Evolutionary conservation across 92 coral and sea anemone genomes (phyloP).

Genomic region (Palythoa caribaeorum): DNA sequence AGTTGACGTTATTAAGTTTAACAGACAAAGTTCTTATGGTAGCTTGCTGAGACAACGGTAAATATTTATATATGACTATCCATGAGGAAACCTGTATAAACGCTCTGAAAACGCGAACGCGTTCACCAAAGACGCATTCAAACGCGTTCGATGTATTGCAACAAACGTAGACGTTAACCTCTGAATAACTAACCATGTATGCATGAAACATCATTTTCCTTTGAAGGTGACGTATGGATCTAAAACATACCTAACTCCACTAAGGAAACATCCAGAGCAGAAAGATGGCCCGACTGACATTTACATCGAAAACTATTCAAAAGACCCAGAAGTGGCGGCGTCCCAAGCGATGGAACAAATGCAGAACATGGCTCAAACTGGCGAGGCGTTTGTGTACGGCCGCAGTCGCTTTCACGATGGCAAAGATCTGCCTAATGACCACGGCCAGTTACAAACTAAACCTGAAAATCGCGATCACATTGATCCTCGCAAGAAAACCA

Average conservation of each 20-base stretch:
- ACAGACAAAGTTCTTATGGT: no score
- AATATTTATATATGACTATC: no score
- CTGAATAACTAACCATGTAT: no score
- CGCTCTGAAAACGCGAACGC: no score
- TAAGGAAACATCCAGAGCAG: neutral
- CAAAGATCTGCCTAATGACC: neutral
- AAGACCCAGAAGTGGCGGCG: constrained; percentile 86
- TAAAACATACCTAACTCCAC: constrained; percentile 5
- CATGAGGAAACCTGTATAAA: no score
- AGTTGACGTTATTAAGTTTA: no score
- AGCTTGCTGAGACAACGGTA: no score
- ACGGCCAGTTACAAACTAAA: neutral
- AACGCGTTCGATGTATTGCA: no score
- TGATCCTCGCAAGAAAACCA: no score
- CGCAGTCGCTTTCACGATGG: constrained; percentile 1
- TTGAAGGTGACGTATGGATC: constrained; percentile 18
- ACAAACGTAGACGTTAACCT: no score
- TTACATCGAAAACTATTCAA: constrained; percentile 80
- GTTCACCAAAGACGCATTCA: no score
- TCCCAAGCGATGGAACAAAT: constrained; percentile 79
- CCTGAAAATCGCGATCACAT: neutral
- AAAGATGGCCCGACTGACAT: constrained; percentile 60
- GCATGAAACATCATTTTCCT: neutral
- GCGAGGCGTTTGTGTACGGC: neutral
- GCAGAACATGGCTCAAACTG: constrained; percentile 49